Base-by-base conservation (phyloP, 1,140 invertebrate species). In the Hylaeus anthracinus region DNA sequence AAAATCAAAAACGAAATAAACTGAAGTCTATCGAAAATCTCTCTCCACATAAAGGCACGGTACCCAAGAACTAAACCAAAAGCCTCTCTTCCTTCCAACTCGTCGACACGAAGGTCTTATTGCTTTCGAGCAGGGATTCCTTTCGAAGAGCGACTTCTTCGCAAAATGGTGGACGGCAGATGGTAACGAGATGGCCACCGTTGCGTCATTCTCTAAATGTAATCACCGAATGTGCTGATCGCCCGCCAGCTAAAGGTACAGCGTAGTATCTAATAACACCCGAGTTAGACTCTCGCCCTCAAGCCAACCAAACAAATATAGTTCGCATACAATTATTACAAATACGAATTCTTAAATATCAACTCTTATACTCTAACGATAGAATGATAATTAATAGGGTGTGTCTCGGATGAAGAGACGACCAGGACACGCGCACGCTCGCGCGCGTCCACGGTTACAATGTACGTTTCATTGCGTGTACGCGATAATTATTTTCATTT, bases 231-330 rank as follows among this genome's bases (percentile, higher is more conserved):
- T 51, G 69, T 48, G 43, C 48, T 60, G 67, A 43, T 83, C 76
- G 73, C 88, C 90, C 91, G 90, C 87, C 90, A 91, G 91, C 90
- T 90, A 93, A 94, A 94, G 93, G 93, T 94, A 94, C 93, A 93
- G 92, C 92, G 93, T 94, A 94, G 92, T 94, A 93, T 93, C 92
- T 93, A 93, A 91, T 93, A 94, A 94, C 77, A 79, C 93, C 92
- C 92, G 93, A 93, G 92, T 93, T 94, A 94, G 92, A 94, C 93
- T 94, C 93, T 94, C 93, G 90, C 92, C 92, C 92, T 93, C 91
- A 93, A 93, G 92, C 93, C 93, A 94, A 93, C 92, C 92, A 92
- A 93, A 94, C 92, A 93, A 91, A 93, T 93, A 92, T 93, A 94
- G 90, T 93, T 79, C 77, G 91, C 92, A 91, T 93, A 93, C 92